These are phyloP conservation scores for Pogonocichla stellata DNA, from an alignment of 2,113 vertebrate species.

Conservation along the genomic window DNA sequence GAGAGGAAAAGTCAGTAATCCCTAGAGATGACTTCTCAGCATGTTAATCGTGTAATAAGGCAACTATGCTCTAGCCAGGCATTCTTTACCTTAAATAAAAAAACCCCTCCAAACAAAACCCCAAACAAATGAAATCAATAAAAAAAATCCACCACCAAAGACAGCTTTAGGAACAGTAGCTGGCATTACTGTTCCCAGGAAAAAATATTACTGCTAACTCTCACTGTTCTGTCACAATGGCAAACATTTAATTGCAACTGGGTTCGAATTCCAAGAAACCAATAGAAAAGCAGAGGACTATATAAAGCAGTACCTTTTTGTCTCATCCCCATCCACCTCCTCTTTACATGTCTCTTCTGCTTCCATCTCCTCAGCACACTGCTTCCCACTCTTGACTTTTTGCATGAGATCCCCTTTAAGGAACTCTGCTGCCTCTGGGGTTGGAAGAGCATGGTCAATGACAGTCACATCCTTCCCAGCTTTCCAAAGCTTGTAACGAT, in stretches of 20 bases:
- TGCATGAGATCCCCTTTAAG: slow-evolving; percentile 73
- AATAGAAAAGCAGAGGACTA: neutral
- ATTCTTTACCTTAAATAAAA: neutral
- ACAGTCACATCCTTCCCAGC: slow-evolving; percentile 85
- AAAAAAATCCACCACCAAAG: neutral
- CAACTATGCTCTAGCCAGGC: neutral
- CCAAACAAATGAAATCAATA: neutral
- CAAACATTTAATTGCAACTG: neutral
- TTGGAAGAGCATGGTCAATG: slow-evolving; percentile 90
- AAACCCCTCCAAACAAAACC: neutral
- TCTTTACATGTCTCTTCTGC: slow-evolving; percentile 10
- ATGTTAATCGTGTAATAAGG: neutral
- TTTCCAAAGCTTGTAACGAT: slow-evolving; percentile 95
- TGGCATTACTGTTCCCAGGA: neutral
- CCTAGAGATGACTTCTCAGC: neutral
- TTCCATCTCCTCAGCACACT: slow-evolving; percentile 66
- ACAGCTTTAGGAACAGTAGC: neutral
- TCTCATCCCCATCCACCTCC: slow-evolving; percentile 46
- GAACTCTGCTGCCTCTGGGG: slow-evolving; percentile 86
- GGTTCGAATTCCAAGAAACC: neutral
- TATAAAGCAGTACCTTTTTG: slow-evolving; percentile 55
- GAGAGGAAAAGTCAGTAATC: neutral
- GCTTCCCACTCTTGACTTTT: slow-evolving; percentile 63
- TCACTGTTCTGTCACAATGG: neutral
- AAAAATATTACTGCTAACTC: neutral